Evolutionary conservation across 1,140 invertebrate genomes (phyloP).

Genomic region (Drosophila virilis): DNA sequence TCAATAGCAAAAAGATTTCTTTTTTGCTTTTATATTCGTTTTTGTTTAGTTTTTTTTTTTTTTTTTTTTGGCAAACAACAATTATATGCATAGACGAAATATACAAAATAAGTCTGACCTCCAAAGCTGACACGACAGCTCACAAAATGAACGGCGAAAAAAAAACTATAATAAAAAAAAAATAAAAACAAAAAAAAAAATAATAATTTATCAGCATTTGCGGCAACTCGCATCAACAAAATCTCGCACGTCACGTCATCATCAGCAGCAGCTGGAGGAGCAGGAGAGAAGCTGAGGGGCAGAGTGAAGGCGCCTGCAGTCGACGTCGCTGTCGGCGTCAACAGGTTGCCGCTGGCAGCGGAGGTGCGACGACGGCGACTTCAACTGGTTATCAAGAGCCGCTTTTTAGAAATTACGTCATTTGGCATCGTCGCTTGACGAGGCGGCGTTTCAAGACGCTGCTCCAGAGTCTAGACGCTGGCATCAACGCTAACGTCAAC

Average conservation of each 20-base stretch:
- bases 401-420: slow-evolving; percentile 81
- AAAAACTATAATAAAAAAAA: slow-evolving; percentile 36
- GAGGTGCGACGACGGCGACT: slow-evolving; percentile 58
- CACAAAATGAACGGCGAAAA: slow-evolving; percentile 44
- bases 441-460: slow-evolving; percentile 39
- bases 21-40: slow-evolving; percentile 35
- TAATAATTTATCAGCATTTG: slow-evolving; percentile 77
- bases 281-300: neutral
- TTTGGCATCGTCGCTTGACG: slow-evolving; percentile 39
- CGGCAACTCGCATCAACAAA: slow-evolving; percentile 56
- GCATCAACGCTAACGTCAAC: slow-evolving; percentile 22
- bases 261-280: slow-evolving; percentile 15
- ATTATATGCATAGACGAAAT: slow-evolving; percentile 25
- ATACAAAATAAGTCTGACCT: slow-evolving; percentile 56
- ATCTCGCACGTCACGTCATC: slow-evolving; percentile 78
- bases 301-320: slow-evolving; percentile 15
- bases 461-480: slow-evolving; percentile 45
- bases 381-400: slow-evolving; percentile 73
- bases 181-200: slow-evolving; percentile 41
- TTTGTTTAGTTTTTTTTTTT: slow-evolving; percentile 4
- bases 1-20: slow-evolving; percentile 64
- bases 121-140: slow-evolving; percentile 75
- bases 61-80: slow-evolving; percentile 35
- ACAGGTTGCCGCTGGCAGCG: slow-evolving; percentile 66
- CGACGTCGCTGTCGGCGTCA: slow-evolving; percentile 43